These are phyloP conservation scores for Okapia johnstoni DNA, from an alignment of 2,113 vertebrate species.

Conservation along the genomic window DNA sequence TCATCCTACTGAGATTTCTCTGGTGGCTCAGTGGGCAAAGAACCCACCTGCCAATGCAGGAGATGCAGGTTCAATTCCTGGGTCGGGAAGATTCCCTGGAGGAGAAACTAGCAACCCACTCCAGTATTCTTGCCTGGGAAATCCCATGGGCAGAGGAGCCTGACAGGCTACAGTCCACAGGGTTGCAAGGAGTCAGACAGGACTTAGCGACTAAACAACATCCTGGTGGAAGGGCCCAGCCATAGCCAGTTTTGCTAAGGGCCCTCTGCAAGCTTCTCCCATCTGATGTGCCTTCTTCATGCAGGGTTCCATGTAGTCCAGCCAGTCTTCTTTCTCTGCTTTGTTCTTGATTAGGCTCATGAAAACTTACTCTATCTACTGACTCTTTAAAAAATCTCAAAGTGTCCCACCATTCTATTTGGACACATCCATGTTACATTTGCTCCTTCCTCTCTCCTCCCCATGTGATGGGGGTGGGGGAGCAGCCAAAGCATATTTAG, in stretches of 20 bases:
- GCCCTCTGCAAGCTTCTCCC: neutral
- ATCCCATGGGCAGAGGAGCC: neutral
- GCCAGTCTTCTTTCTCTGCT: neutral
- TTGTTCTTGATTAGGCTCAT: neutral
- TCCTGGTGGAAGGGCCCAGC: neutral
- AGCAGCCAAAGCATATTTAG: fast-evolving
- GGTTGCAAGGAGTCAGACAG: neutral
- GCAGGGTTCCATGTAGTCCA: neutral
- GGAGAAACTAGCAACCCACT: neutral
- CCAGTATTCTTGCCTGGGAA: neutral
- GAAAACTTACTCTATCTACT: neutral
- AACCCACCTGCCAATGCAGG: neutral
- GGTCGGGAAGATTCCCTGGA: neutral
- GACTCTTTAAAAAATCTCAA: neutral
- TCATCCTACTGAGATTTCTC: neutral
- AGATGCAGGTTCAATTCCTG: neutral
- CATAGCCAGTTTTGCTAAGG: neutral
- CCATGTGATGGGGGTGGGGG: fast-evolving
- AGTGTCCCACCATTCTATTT: neutral
- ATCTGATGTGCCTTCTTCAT: neutral
- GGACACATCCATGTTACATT: neutral
- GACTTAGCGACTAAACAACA: neutral
- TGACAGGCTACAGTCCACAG: neutral
- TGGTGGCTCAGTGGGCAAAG: neutral
- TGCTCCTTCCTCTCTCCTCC: neutral